These are phyloP conservation scores for Ariolimax columbianus DNA, from an alignment of 2,888 invertebrate genomes.

Conservation along the genomic window DNA sequence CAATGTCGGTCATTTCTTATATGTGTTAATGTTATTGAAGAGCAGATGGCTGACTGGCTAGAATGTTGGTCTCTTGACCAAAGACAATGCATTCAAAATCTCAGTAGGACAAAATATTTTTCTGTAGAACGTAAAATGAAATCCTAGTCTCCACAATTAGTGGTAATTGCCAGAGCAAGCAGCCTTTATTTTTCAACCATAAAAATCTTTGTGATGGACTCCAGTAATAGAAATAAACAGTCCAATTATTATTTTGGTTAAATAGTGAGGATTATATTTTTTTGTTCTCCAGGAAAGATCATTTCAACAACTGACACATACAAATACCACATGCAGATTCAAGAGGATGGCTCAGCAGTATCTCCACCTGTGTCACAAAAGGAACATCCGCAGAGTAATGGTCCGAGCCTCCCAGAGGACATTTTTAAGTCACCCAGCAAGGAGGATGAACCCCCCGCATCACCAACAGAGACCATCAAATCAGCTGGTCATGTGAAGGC, in stretches of 20 bases:
- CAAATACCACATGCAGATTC: conserved; percentile 87
- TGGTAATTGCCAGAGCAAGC: too few relatives aligned
- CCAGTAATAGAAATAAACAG: too few relatives aligned
- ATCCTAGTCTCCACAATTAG: too few relatives aligned
- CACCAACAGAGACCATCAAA: conserved; percentile 50
- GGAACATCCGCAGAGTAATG: conserved; percentile 25
- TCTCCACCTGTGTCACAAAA: conserved; percentile 42
- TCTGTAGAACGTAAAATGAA: too few relatives aligned
- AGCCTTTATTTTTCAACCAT: too few relatives aligned
- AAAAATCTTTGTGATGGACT: too few relatives aligned
- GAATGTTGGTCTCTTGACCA: too few relatives aligned
- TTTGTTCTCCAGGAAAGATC: conserved; percentile 84
- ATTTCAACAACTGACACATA: conserved; percentile 85
- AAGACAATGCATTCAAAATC: too few relatives aligned
- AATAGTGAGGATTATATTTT: neutral
- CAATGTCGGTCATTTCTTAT: neutral
- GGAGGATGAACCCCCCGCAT: neutral
- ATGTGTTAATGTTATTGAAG: neutral
- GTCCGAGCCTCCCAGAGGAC: neutral
- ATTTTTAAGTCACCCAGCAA: neutral
- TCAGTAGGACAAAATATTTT: too few relatives aligned
- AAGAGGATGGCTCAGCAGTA: conserved; percentile 64
- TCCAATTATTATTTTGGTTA: neutral
- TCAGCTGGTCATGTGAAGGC: conserved; percentile 67
- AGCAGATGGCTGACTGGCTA: too few relatives aligned